These are phyloP conservation scores for Drosophila kuntzei DNA, from an alignment of 2,888 invertebrate species.

Conservation along the genomic window DNA sequence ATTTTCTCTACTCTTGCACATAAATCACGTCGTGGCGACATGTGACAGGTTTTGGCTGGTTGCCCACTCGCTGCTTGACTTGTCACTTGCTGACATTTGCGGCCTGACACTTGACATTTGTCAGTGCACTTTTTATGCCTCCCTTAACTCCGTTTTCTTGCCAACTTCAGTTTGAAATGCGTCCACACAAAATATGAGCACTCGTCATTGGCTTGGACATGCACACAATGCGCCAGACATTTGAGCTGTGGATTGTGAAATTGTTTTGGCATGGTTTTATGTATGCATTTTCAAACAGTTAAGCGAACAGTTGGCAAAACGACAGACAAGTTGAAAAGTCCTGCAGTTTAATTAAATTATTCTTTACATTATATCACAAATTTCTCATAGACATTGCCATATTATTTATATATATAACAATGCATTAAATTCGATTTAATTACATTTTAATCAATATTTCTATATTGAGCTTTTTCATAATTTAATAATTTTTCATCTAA, in stretches of 20 bases:
- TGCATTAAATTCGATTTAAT: neutral
- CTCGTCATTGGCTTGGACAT: conserved; percentile 47
- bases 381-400: too few species aligned
- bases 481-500: neutral
- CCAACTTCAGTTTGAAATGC: conserved; percentile 31
- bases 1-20: conserved; percentile 36
- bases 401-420: too few species aligned
- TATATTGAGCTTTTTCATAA: neutral
- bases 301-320: neutral
- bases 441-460: neutral
- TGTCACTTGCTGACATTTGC: conserved; percentile 74
- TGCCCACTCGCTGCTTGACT: conserved; percentile 61
- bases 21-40: conserved; percentile 68
- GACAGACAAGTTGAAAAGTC: neutral
- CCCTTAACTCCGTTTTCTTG: conserved; percentile 18
- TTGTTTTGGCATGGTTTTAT: conserved; percentile 29
- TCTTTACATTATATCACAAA: neutral
- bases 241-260: conserved; percentile 10
- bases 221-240: conserved; percentile 38
- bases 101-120: conserved; percentile 74
- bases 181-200: conserved; percentile 51
- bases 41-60: conserved; percentile 70
- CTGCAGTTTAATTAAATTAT: neutral
- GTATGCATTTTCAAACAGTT: neutral
- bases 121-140: conserved; percentile 39